Conservation (phyloP, 1,140 invertebrate species). For the Oryctes rhinoceros region DNA sequence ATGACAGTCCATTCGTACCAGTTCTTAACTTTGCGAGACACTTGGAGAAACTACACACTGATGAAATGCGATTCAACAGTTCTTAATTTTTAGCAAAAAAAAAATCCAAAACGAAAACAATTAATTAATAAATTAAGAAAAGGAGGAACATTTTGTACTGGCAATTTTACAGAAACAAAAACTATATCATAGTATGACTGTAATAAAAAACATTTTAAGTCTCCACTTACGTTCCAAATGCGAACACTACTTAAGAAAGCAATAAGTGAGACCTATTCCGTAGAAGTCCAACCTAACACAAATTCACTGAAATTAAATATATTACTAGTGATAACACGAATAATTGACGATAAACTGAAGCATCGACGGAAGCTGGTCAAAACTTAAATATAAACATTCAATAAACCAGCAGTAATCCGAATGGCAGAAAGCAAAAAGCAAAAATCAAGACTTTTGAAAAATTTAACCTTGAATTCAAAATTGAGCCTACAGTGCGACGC, state of each 20-base stretch:
- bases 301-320: constrained; percentile 49
- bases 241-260: constrained; percentile 48
- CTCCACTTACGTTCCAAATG: constrained; percentile 49
- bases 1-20: too few relatives aligned
- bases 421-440: constrained; percentile 47
- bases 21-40: too few relatives aligned
- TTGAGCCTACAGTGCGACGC: background rate
- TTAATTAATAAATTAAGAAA: too few relatives aligned
- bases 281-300: constrained; percentile 40
- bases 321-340: constrained; percentile 52
- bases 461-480: background rate
- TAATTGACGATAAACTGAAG: constrained; percentile 53
- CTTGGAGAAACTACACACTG: too few relatives aligned
- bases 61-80: too few relatives aligned
- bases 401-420: constrained; percentile 51
- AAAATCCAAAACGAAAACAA: too few relatives aligned
- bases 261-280: constrained; percentile 45
- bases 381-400: constrained; percentile 50
- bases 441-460: background rate
- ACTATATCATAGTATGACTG: background rate
- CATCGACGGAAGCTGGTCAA: constrained; percentile 52
- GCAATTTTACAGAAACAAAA: constrained; percentile 36
- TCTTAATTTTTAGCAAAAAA: too few relatives aligned
- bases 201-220: constrained; percentile 43
- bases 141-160: too few relatives aligned